These are phyloP conservation scores for Toxotes jaculatrix DNA, from an alignment of 2,113 vertebrate genomes.

Conservation along the genomic window DNA sequence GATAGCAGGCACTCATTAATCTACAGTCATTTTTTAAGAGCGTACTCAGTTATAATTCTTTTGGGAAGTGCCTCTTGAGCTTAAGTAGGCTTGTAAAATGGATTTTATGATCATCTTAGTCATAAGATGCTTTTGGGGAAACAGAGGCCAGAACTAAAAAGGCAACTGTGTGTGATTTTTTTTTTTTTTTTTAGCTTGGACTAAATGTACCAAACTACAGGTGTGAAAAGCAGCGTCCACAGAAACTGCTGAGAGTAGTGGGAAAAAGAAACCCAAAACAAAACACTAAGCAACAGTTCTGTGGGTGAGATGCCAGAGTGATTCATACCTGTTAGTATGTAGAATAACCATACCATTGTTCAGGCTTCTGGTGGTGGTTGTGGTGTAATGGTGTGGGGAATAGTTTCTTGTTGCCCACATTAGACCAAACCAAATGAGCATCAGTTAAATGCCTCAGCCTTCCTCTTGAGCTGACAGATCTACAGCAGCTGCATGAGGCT, in stretches of 20 bases:
- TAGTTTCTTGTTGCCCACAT: neutral
- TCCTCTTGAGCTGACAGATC: neutral
- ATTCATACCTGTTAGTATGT: neutral
- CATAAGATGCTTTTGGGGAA: conserved; percentile 9
- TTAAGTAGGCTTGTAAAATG: conserved; percentile 4
- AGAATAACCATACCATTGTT: too few species aligned
- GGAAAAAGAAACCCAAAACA: neutral
- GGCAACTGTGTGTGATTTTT: neutral
- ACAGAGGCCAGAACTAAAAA: neutral
- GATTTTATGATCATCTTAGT: neutral
- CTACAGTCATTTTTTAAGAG: neutral
- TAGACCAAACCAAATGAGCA: neutral
- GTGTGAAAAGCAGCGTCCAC: neutral
- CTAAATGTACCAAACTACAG: neutral
- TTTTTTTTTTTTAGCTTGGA: neutral
- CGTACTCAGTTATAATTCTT: neutral
- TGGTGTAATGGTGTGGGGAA: too few species aligned
- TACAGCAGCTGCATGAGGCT: neutral
- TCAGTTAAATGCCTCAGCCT: neutral
- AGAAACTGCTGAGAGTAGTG: too few species aligned
- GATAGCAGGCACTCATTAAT: neutral
- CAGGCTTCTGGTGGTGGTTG: too few species aligned
- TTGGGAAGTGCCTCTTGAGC: neutral
- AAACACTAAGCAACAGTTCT: neutral
- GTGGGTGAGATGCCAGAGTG: neutral